Evolutionary conservation across 2,797 vertebrate genomes (phyloP).

Genomic region (Melanotaenia trifasciata): DNA sequence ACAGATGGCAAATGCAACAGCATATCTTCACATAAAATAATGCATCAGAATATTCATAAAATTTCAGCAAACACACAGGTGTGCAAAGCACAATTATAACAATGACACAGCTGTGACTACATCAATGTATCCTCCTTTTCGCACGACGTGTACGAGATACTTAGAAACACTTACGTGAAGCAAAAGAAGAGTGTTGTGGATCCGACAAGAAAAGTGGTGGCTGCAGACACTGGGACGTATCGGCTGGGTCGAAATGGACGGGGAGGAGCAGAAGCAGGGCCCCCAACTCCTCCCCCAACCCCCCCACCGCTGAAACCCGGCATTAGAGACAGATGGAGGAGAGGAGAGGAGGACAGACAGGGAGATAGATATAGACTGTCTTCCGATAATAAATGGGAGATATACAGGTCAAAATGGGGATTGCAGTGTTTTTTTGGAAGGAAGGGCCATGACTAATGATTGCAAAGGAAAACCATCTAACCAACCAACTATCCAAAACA

Average conservation of each 20-base stretch:
- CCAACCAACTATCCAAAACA: slow-evolving; percentile 58
- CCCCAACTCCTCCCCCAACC: slow-evolving; percentile 82
- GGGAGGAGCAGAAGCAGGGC: slow-evolving; percentile 82
- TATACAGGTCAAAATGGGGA: slow-evolving; percentile 61
- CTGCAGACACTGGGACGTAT: slow-evolving; percentile 95
- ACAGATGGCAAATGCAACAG: neutral
- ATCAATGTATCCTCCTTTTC: neutral
- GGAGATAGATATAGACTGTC: slow-evolving; percentile 60
- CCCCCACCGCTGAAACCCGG: slow-evolving; percentile 82
- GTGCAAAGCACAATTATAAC: neutral
- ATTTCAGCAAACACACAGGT: slow-evolving; percentile 5
- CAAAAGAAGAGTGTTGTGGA: slow-evolving; percentile 96
- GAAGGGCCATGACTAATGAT: slow-evolving; percentile 58
- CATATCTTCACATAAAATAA: neutral
- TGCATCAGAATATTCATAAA: neutral
- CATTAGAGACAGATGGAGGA: slow-evolving; percentile 72
- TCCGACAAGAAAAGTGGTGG: slow-evolving; percentile 94
- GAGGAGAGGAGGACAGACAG: slow-evolving; percentile 54
- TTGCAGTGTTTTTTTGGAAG: slow-evolving; percentile 33
- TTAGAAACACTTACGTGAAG: slow-evolving; percentile 91
- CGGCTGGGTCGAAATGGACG: slow-evolving; percentile 96
- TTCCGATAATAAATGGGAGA: slow-evolving; percentile 47
- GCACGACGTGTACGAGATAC: neutral
- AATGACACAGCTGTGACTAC: neutral
- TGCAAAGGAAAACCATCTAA: slow-evolving; percentile 32